Evolutionary conservation across 2,888 invertebrate genomes (phyloP).

Genomic region (Drosophila maculinotata): DNA sequence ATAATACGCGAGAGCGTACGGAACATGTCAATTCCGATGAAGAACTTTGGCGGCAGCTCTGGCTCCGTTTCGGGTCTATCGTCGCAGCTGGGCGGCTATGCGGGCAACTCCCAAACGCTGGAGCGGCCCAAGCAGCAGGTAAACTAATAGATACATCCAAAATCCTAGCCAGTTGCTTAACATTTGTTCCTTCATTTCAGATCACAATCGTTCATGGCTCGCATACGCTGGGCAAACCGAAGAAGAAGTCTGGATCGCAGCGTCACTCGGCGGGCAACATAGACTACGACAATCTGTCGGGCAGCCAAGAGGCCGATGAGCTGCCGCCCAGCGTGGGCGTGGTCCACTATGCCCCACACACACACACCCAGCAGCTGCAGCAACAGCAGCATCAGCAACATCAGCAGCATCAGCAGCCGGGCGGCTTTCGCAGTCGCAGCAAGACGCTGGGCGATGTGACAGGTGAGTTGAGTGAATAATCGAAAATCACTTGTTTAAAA

Average conservation of each 20-base stretch:
- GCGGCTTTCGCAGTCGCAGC: conserved; percentile 92
- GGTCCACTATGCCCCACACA: conserved; percentile 72
- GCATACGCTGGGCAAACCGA: conserved; percentile 93
- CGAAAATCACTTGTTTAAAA: not conserved
- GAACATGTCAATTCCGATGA: conserved; percentile 97
- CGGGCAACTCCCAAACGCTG: conserved; percentile 87
- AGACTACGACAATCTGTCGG: conserved; percentile 92
- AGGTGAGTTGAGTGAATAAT: conserved; percentile 86
- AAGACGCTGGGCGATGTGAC: conserved; percentile 95
- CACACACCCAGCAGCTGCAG: conserved; percentile 82
- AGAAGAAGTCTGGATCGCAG: conserved; percentile 90
- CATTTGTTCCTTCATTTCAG: conserved; percentile 77
- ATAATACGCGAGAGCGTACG: conserved; percentile 98
- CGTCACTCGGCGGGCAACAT: conserved; percentile 94
- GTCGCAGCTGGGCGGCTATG: conserved; percentile 81
- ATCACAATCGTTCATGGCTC: conserved; percentile 90
- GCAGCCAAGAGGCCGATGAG: conserved; percentile 91
- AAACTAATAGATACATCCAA: not conserved
- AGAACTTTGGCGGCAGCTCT: conserved; percentile 87
- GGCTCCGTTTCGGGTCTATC: conserved; percentile 85
- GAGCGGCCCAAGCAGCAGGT: conserved; percentile 89
- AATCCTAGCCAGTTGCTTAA: not conserved
- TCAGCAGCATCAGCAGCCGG: conserved; percentile 66
- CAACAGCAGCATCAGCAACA: conserved; percentile 68
- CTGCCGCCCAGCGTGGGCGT: conserved; percentile 83